Conservation (phyloP, 2,113 vertebrate species). For the Cheirogaleus medius region DNA sequence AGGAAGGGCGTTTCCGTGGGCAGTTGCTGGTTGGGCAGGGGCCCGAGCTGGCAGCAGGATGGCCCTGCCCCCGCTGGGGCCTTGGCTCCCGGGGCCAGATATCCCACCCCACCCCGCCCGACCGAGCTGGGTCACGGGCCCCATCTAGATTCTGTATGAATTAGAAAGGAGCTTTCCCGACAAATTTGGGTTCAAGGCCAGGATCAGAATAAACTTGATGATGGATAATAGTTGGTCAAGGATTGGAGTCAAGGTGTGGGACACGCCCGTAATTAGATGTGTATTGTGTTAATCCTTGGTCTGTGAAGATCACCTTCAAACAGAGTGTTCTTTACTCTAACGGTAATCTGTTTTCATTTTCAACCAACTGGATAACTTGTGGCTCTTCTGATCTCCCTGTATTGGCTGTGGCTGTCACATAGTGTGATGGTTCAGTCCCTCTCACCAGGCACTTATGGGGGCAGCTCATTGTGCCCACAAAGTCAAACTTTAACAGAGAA, state of each 20-base stretch:
- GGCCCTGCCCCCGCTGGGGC: background rate
- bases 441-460: background rate
- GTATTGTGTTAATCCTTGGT: background rate
- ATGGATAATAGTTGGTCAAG: background rate
- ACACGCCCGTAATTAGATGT: background rate
- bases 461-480: background rate
- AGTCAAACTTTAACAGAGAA: slow-evolving; percentile 15
- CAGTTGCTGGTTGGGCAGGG: background rate
- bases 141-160: background rate
- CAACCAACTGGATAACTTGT: background rate
- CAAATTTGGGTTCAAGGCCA: background rate
- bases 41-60: accelerated
- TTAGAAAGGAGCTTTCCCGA: background rate
- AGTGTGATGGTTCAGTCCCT: background rate
- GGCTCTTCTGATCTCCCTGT: background rate
- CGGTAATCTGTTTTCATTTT: background rate
- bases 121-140: no score
- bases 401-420: background rate
- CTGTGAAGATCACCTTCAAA: background rate
- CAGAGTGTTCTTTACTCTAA: background rate
- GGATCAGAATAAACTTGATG: background rate
- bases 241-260: background rate
- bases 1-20: background rate
- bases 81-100: background rate
- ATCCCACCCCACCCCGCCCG: accelerated